These are phyloP conservation scores for Otocyon megalotis DNA, from an alignment of 2,113 vertebrate species.

Conservation along the genomic window DNA sequence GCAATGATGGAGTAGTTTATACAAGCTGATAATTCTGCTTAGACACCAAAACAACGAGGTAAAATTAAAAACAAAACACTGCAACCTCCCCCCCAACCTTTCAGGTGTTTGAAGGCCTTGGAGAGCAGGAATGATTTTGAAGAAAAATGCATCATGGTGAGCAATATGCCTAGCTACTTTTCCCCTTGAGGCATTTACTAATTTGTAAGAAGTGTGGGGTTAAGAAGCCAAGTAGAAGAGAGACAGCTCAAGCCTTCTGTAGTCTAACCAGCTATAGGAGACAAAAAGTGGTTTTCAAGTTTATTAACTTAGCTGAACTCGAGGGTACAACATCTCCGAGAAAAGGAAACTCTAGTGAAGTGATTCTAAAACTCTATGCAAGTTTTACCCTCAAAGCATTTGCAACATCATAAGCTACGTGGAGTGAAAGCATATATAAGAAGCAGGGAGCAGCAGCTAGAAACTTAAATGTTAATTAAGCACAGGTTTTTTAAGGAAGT, in stretches of 20 bases:
- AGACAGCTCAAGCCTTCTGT: neutral
- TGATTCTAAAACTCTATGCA: neutral
- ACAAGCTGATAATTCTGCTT: neutral
- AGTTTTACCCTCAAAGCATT: neutral
- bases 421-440: neutral
- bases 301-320: neutral
- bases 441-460: neutral
- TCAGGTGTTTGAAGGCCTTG: neutral
- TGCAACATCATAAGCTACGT: neutral
- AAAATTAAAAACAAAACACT: neutral
- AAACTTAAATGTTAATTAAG: conserved; percentile 23
- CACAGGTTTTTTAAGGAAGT: neutral
- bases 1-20: neutral
- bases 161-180: neutral
- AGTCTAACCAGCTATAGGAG: neutral
- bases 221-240: neutral
- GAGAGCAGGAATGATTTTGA: neutral
- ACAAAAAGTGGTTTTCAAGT: neutral
- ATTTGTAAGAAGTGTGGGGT: neutral
- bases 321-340: neutral
- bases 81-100: too few relatives aligned
- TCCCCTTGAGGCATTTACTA: neutral
- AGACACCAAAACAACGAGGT: neutral
- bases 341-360: neutral
- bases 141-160: neutral